Evolutionary conservation across 2,888 invertebrate species (phyloP).

Genomic region (Lordiphosa andalusiaca): DNA sequence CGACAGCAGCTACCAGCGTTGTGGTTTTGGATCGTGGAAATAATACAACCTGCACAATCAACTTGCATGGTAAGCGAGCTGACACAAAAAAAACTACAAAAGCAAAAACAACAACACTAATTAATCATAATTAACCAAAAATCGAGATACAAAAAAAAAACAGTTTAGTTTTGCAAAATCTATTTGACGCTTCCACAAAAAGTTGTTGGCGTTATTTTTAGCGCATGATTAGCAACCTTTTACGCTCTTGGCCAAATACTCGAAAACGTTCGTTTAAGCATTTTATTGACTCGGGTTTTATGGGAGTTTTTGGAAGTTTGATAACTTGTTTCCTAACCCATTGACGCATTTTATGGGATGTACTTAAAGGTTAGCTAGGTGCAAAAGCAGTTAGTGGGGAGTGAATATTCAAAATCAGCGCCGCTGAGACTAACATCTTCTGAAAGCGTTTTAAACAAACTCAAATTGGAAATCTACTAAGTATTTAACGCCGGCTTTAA

Average conservation of each 20-base stretch:
- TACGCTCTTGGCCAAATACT: conserved; percentile 3
- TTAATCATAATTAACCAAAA: conserved; percentile 69
- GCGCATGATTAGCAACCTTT: conserved; percentile 63
- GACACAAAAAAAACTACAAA: conserved; percentile 34
- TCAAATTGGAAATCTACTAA: no score
- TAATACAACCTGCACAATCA: conserved; percentile 97
- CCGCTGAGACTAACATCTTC: no score
- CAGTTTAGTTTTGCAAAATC: conserved; percentile 29
- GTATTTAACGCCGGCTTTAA: no score
- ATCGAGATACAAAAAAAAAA: conserved; percentile 18
- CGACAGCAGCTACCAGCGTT: conserved; percentile 90
- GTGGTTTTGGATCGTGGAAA: conserved; percentile 95
- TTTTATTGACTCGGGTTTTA: conserved; percentile 53
- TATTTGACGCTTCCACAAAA: conserved; percentile 42
- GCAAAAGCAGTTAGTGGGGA: no score
- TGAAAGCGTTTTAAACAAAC: no score
- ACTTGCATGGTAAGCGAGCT: conserved; percentile 92
- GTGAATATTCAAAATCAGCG: no score
- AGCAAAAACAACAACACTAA: conserved; percentile 39
- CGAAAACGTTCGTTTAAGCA: conserved; percentile 26
- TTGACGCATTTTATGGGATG: conserved; percentile 7
- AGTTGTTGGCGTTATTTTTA: conserved; percentile 64
- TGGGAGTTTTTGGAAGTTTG: conserved; percentile 33
- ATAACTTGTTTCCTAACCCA: conserved; percentile 39
- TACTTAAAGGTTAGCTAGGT: not conserved